These are phyloP conservation scores for Catagonus wagneri DNA, from an alignment of 2,113 vertebrate genomes.

Conservation along the genomic window DNA sequence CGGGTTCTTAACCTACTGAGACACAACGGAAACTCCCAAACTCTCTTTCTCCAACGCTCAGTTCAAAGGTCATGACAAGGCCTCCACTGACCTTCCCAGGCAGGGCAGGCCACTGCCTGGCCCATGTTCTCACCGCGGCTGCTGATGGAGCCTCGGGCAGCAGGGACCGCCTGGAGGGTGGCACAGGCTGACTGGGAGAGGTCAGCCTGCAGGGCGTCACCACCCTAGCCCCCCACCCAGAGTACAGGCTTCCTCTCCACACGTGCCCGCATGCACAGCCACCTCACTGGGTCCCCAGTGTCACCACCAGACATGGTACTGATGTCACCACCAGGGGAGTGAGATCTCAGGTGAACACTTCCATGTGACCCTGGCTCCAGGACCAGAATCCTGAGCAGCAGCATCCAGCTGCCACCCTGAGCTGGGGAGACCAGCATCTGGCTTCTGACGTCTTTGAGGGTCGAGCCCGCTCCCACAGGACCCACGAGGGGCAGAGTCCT, in stretches of 20 bases:
- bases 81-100: neutral
- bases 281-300: too few relatives aligned
- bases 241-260: neutral
- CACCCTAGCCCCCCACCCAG: neutral
- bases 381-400: neutral
- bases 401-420: neutral
- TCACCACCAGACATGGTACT: neutral
- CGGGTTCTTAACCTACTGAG: too few relatives aligned
- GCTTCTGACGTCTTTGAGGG: neutral
- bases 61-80: neutral
- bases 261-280: neutral
- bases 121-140: neutral
- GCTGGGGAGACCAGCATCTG: neutral
- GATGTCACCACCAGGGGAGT: neutral
- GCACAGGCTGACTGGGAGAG: neutral
- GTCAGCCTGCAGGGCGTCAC: neutral
- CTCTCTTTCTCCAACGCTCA: neutral
- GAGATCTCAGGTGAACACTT: neutral
- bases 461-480: neutral
- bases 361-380: neutral
- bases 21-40: too few relatives aligned
- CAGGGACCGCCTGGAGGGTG: neutral
- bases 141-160: too few relatives aligned
- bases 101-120: neutral
- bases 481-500: rapidly evolving